phyloP scores from a whole-genome alignment of 2,888 invertebrate species.

The Trilocha varians region DNA sequence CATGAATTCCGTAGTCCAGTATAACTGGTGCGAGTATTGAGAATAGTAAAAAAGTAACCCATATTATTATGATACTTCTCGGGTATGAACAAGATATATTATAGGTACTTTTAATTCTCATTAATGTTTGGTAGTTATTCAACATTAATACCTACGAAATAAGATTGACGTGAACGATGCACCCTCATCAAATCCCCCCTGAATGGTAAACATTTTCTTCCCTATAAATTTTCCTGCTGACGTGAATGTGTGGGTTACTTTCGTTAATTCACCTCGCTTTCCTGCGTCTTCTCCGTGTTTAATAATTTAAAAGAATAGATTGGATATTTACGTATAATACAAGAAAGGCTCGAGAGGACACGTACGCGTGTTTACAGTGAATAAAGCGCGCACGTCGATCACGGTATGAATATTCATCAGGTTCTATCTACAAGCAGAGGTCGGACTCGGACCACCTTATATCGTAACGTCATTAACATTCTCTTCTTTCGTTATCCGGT shows the following conservation, averaged over 20 bases:
- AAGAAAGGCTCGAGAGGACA: slow-evolving; percentile 45
- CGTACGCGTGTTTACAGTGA: slow-evolving; percentile 58
- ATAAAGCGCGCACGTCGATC: slow-evolving; percentile 54
- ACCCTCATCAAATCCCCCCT: slow-evolving; percentile 16
- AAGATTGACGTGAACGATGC: slow-evolving; percentile 9
- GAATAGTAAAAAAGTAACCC: too few species aligned
- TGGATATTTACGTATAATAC: slow-evolving; percentile 46
- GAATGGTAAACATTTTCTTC: slow-evolving; percentile 10
- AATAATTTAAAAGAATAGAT: slow-evolving; percentile 19
- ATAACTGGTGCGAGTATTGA: too few species aligned
- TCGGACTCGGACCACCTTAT: slow-evolving; percentile 7
- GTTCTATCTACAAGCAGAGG: slow-evolving; percentile 6
- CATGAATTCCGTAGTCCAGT: too few species aligned
- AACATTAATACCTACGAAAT: slow-evolving; percentile 5
- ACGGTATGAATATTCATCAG: slow-evolving; percentile 57
- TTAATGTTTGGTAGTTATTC: neutral
- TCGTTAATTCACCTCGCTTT: slow-evolving; percentile 6
- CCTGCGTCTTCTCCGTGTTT: slow-evolving; percentile 6
- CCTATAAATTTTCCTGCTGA: slow-evolving; percentile 13
- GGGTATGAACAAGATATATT: too few species aligned
- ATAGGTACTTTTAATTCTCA: too few species aligned
- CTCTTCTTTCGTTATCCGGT: too few species aligned
- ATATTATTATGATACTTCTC: too few species aligned
- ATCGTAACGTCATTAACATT: slow-evolving; percentile 7
- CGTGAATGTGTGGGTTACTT: slow-evolving; percentile 10